Percentiles rank a stretch among this genome's conserved stretches.
phyloP scores from a whole-genome alignment of 1,140 invertebrate genomes.

The Sminthurides bifidus region DNA sequence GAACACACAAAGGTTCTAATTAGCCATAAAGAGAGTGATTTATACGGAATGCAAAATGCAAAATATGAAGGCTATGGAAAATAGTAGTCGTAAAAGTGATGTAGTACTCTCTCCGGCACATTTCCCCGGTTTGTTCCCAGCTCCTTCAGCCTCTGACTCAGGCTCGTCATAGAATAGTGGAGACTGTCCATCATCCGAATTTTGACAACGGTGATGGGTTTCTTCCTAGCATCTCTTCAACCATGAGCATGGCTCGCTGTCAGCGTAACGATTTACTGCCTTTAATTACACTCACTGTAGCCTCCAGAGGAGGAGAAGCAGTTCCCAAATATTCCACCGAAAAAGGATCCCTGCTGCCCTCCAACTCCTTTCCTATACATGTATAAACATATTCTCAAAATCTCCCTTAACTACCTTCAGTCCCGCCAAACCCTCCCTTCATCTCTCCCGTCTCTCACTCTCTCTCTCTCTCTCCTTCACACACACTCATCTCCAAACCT shows the following conservation, averaged over 20 bases:
- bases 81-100: constrained; percentile 31
- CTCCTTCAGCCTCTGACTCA: constrained; percentile 27
- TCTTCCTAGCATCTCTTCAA: constrained; percentile 26
- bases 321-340: background rate
- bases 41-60: constrained; percentile 31
- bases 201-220: constrained; percentile 27
- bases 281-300: constrained; percentile 30
- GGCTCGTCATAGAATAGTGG: constrained; percentile 25
- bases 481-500: too few species aligned
- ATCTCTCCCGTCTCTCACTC: too few species aligned
- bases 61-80: constrained; percentile 30
- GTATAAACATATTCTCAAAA: background rate
- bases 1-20: constrained; percentile 31
- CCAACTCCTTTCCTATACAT: background rate
- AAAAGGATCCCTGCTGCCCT: background rate
- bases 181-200: constrained; percentile 28
- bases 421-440: background rate
- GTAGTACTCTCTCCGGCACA: constrained; percentile 16
- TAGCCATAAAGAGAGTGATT: constrained; percentile 32
- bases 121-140: constrained; percentile 17
- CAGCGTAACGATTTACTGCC: constrained; percentile 28
- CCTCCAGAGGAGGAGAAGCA: background rate
- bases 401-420: background rate
- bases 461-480: too few species aligned
- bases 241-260: constrained; percentile 28